Percentiles rank a stretch among this genome's conserved stretches.
phyloP scores from a whole-genome alignment of 2,797 vertebrate genomes.

The Xiphophorus birchmanni region DNA sequence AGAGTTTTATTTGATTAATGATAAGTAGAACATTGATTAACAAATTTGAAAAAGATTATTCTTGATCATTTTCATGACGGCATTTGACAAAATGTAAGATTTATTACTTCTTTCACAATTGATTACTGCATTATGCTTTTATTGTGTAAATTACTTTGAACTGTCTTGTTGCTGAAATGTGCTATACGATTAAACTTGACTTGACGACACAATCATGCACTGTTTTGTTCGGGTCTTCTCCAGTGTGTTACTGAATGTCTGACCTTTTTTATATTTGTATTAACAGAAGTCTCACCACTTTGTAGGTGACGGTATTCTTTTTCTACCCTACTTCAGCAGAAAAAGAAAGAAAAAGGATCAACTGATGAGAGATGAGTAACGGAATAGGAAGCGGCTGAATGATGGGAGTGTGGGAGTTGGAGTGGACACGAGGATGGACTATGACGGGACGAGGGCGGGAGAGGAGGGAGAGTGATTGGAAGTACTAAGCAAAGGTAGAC shows the following conservation, averaged over 20 bases:
- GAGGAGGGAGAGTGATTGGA: conserved; percentile 35
- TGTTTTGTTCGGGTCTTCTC: not conserved
- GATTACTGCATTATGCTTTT: too few species aligned
- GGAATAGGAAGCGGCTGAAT: conserved; percentile 52
- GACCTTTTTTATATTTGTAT: not conserved
- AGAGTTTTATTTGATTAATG: too few species aligned
- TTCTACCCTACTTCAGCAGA: not conserved
- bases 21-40: too few species aligned
- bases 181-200: not conserved
- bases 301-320: not conserved
- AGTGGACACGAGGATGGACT: conserved; percentile 30
- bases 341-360: conserved; percentile 28
- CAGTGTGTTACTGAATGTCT: not conserved
- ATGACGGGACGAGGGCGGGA: conserved; percentile 38
- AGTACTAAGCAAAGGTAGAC: conserved; percentile 33
- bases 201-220: not conserved
- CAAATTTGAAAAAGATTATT: too few species aligned
- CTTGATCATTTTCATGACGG: too few species aligned
- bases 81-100: too few species aligned
- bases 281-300: conserved; percentile 1
- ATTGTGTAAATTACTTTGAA: too few species aligned
- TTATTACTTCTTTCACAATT: too few species aligned
- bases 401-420: conserved; percentile 65
- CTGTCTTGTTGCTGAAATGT: too few species aligned
- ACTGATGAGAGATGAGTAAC: conserved; percentile 49